Base-by-base conservation (phyloP, 2,797 vertebrate genomes). In the Eospalax fontanierii region DNA sequence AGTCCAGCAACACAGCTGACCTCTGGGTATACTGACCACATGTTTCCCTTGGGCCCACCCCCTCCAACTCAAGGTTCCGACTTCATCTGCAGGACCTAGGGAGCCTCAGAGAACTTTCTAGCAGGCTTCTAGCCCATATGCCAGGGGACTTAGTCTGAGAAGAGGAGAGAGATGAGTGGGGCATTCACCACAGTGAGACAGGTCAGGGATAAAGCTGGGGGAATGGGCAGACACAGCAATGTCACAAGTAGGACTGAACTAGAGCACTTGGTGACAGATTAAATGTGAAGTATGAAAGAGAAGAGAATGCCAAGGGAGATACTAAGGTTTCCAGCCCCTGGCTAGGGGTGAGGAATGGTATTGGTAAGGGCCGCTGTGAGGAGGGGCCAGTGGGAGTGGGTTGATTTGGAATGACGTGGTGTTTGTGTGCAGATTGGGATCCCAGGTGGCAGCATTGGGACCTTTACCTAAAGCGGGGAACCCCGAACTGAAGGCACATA, bases 281-380 rank as follows among this genome's bases (percentile, higher is more conserved):
- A 96, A 95, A 97, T 61, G 73, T 91, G 96, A 97, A 96, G 95
- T 30, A 28, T 97, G 95, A 97, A 96, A 95, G 92, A 94, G 93
- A 97, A 85, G 79, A 68, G 78, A 95, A 57, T 92, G 63, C 57
- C 89, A 33, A 75, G 73, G 82, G 95, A 94, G 75, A n/a, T 3
- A 10, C 50, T 24, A 38, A 91, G 85, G 54, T 90, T 92, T 57
- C 84, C 79, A 63, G 65, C 85, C 93, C 73, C 66, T 87, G 21
- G 40, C 46, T 61, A 78, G 43, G n/a, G 28, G 22, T 19, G 21
- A 73, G 78, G 46, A 28, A 30, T 1, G 12, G 46, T 9, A n/a
- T 63, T 63, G 6, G 57, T 24, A 26, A 43, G 91, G 71, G 75
- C 16, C 40, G 54, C 22, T 1, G 6, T 46, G 61, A 63, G 35